Evolutionary conservation across 2,888 invertebrate species (phyloP), one percentile per base, ranked within the genome.

Genomic region (Stenichneumon culpator): DNA sequence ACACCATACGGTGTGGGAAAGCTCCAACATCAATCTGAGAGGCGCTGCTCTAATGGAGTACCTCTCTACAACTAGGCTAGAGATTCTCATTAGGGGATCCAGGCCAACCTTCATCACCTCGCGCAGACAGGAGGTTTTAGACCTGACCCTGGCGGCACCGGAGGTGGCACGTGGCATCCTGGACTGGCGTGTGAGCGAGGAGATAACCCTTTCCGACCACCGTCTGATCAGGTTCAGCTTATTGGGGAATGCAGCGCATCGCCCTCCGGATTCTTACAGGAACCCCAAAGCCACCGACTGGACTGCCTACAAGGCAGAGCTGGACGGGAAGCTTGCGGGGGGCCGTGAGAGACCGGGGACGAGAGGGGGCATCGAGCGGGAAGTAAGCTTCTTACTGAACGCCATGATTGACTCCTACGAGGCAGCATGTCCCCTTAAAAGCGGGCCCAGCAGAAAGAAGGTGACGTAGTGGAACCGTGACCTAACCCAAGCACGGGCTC

Each of bases 401-500:
- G 14, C 78, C 19, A 39, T 85, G 6, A 60, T 74, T 1, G 16
- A 39, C n/a, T 50, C 79, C 44, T 86, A 80, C 28, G 86, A 82
- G 19, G 44, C 36, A 1, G 78, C 68, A 39, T 87, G 79, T 9
- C 84, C 73, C 1, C n/a, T 22, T 3, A 54, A 65, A 47, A 72
- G 60, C 68, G 47, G 25, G 52, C 0, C 25, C 25, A 11, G 44
- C 22, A 47, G 57, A 1, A 63, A 69, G 47, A 68, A 14, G 50
- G 69, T 74, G 1, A 28, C 84, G 2, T 83, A 73, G 86, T 87
- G 86, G 86, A 86, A 81, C 39, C 9, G 36, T 0, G 19, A 81
- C 25, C 81, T 86, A 5, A 69, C 36, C 6, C 65, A n/a, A 16
- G 22, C 57, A 11, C 70, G 77, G 28, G 9, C 14, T 6, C 3